Conservation (phyloP, 2,888 invertebrate genomes). For the Callimorpha dominula region DNA sequence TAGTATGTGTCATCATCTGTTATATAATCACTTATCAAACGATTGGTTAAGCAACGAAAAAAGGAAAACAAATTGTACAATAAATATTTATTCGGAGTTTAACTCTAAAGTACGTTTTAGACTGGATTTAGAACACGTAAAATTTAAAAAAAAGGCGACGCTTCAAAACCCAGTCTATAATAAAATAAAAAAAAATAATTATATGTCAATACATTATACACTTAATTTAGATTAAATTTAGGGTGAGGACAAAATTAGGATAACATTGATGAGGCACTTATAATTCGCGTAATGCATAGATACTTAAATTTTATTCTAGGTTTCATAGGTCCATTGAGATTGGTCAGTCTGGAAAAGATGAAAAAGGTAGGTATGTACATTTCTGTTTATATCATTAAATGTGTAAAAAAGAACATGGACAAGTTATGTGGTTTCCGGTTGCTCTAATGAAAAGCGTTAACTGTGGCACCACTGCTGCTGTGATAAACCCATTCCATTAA, state of each 20-base stretch:
- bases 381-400: background rate
- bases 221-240: slow-evolving; percentile 54
- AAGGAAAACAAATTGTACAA: slow-evolving; percentile 33
- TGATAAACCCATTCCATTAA: no score
- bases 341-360: slow-evolving; percentile 69
- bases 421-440: no score
- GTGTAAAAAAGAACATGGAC: no score
- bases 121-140: slow-evolving; percentile 41
- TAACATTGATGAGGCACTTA: slow-evolving; percentile 29
- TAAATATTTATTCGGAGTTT: slow-evolving; percentile 74
- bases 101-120: slow-evolving; percentile 55
- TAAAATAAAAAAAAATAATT: slow-evolving; percentile 44
- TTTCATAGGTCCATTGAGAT: slow-evolving; percentile 40
- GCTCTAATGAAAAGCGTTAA: no score
- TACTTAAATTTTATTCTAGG: slow-evolving; percentile 29
- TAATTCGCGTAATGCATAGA: slow-evolving; percentile 32
- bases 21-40: no score
- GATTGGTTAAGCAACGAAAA: background rate
- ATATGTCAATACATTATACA: slow-evolving; percentile 52
- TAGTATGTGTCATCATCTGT: no score
- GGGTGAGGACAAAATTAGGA: slow-evolving; percentile 7
- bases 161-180: slow-evolving; percentile 34
- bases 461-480: no score
- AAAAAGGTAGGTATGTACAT: background rate
- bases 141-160: slow-evolving; percentile 39